These are phyloP conservation scores for Pycnonotus jocosus DNA, from an alignment of 2,113 vertebrate genomes.

Conservation along the genomic window DNA sequence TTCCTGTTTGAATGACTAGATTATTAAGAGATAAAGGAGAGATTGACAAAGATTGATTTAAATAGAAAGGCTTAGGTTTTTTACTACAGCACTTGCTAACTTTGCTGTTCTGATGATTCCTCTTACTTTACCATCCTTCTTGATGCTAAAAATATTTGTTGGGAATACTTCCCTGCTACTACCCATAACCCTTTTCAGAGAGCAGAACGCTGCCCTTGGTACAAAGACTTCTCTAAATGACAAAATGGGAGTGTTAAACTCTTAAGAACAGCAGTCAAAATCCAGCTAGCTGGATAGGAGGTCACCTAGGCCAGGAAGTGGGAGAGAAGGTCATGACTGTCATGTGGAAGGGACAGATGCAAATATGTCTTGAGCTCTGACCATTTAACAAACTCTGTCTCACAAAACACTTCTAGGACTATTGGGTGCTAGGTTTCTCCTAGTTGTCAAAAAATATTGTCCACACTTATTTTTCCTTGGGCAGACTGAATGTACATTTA, in stretches of 20 bases:
- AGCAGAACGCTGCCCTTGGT: neutral
- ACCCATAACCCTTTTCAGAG: neutral
- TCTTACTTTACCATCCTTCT: neutral
- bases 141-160: neutral
- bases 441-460: neutral
- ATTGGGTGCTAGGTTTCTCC: neutral
- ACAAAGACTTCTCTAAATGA: neutral
- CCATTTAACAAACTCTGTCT: neutral
- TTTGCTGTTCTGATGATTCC: neutral
- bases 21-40: neutral
- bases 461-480: neutral
- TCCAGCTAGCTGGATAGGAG: neutral
- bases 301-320: neutral
- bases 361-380: neutral
- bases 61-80: neutral
- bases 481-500: neutral
- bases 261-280: neutral
- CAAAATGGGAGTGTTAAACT: neutral
- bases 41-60: neutral
- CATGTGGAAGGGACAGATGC: neutral
- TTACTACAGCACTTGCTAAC: neutral
- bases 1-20: neutral
- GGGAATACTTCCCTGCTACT: neutral
- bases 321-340: neutral
- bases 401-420: neutral